These are phyloP conservation scores for Drosophila asahinai DNA, from an alignment of 1,140 invertebrate genomes.

Conservation along the genomic window DNA sequence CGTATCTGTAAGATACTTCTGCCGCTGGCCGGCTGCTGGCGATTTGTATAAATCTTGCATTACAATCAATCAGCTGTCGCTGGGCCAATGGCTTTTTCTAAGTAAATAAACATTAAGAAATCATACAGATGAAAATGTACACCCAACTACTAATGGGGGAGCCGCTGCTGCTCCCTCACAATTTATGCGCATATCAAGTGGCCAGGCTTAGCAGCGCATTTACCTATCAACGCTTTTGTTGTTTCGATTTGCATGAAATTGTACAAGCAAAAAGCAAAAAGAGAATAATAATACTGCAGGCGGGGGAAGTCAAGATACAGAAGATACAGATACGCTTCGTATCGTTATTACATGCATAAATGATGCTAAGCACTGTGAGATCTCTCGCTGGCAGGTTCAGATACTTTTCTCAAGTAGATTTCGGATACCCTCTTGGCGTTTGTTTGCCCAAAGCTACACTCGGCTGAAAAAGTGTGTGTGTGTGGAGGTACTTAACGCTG, in stretches of 20 bases:
- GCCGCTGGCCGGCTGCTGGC: constrained; percentile 31
- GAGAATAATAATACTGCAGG: constrained; percentile 13
- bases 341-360: constrained; percentile 44
- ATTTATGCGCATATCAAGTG: constrained; percentile 76
- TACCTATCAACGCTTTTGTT: constrained; percentile 62
- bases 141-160: constrained; percentile 43
- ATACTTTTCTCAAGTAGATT: constrained; percentile 44
- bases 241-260: constrained; percentile 63
- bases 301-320: constrained; percentile 1
- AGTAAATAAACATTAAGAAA: constrained; percentile 75
- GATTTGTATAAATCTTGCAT: constrained; percentile 79
- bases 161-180: constrained; percentile 6
- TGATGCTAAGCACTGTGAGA: constrained; percentile 22
- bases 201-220: constrained; percentile 37
- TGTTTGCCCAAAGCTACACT: constrained; percentile 18
- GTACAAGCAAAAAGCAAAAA: constrained; percentile 24
- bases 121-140: constrained; percentile 53
- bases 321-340: constrained; percentile 32
- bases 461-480: constrained; percentile 6
- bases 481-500: constrained; percentile 21
- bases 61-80: constrained; percentile 80
- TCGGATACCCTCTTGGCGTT: constrained; percentile 14
- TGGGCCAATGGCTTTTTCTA: constrained; percentile 58
- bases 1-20: constrained; percentile 26
- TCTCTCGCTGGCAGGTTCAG: constrained; percentile 20